Conservation (phyloP, 92 coral and sea anemone species). For the Blastomussa wellsi region DNA sequence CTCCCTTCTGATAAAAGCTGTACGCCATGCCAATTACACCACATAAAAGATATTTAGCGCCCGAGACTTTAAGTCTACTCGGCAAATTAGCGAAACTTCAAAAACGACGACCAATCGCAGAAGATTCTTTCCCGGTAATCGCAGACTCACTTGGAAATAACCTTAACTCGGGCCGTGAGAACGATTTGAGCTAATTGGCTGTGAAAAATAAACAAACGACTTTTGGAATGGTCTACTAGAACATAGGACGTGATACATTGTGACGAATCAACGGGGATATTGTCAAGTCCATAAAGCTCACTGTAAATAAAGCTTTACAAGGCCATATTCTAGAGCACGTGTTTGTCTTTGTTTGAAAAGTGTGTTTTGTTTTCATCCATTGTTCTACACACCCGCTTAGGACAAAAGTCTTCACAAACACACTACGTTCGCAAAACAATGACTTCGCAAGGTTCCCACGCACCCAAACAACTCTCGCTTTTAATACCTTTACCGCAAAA, state of each 20-base stretch:
- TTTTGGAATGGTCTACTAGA: constrained; percentile 39
- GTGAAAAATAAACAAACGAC: constrained; percentile 39
- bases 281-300: constrained; percentile 34
- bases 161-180: constrained; percentile 42
- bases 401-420: constrained; percentile 40
- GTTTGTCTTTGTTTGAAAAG: constrained; percentile 65
- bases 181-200: constrained; percentile 45
- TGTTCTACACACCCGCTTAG: constrained; percentile 34
- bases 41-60: constrained; percentile 22
- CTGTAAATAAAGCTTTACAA: constrained; percentile 59
- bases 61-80: constrained; percentile 27
- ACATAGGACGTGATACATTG: constrained; percentile 26
- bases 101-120: background rate
- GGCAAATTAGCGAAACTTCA: constrained; percentile 12
- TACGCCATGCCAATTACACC: background rate
- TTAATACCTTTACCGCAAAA: constrained; percentile 3
- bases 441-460: constrained; percentile 41
- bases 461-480: background rate
- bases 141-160: background rate
- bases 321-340: constrained; percentile 59
- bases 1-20: constrained; percentile 16
- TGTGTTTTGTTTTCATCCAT: constrained; percentile 41
- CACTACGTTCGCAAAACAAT: constrained; percentile 35
- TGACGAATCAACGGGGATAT: constrained; percentile 22
- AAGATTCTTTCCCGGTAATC: background rate